Conservation (phyloP, 1,140 invertebrate species). For the Drosophila carrolli region DNA sequence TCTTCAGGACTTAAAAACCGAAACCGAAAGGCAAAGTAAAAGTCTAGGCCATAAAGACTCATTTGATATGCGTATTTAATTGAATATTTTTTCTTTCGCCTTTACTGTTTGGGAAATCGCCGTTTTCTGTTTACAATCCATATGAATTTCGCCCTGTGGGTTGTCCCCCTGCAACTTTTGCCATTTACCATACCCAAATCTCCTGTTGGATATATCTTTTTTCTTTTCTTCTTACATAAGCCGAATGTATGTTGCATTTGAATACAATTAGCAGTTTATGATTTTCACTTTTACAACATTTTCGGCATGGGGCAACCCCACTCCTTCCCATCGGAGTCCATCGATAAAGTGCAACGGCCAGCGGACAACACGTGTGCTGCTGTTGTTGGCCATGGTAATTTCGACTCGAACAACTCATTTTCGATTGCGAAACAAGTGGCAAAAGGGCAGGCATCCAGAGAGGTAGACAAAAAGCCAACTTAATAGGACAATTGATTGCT, state of each 20-base stretch:
- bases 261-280: slow-evolving; percentile 79
- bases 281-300: slow-evolving; percentile 71
- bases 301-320: slow-evolving; percentile 26
- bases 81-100: slow-evolving; percentile 35
- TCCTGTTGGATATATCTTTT: background rate
- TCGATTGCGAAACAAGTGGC: slow-evolving; percentile 62
- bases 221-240: slow-evolving; percentile 45
- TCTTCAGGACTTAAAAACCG: slow-evolving; percentile 35
- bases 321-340: slow-evolving; percentile 15
- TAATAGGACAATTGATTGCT: slow-evolving; percentile 58
- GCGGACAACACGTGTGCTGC: slow-evolving; percentile 43
- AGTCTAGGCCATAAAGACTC: slow-evolving; percentile 56
- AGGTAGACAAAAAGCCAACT: slow-evolving; percentile 28
- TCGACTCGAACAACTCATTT: slow-evolving; percentile 52
- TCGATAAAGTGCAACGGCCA: slow-evolving; percentile 53
- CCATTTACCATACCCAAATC: slow-evolving; percentile 15
- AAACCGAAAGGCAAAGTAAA: slow-evolving; percentile 65
- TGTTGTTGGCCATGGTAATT: slow-evolving; percentile 38
- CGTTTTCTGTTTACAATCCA: background rate
- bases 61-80: slow-evolving; percentile 71
- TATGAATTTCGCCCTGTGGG: background rate
- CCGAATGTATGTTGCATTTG: slow-evolving; percentile 58
- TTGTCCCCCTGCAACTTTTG: background rate
- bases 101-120: slow-evolving; percentile 26
- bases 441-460: slow-evolving; percentile 54